These are phyloP conservation scores for Brachionichthys hirsutus DNA, from an alignment of 2,113 vertebrate genomes.

Conservation along the genomic window DNA sequence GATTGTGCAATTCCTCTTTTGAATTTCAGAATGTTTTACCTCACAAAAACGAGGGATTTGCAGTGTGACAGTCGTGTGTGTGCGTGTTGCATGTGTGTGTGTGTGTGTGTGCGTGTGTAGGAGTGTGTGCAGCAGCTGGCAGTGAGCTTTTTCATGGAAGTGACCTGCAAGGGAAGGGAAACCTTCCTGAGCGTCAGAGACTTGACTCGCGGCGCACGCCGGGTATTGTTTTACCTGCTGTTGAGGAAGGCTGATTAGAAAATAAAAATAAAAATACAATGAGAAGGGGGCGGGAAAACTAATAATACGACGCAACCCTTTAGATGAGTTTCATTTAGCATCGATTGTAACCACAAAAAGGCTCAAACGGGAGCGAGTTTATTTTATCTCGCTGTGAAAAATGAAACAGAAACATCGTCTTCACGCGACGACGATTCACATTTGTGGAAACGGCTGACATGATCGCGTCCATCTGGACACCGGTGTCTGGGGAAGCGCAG, in stretches of 20 bases:
- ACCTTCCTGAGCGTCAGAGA: conserved; percentile 75
- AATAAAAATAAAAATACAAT: conserved; percentile 22
- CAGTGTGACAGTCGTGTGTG: conserved; percentile 2
- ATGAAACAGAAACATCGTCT: not conserved
- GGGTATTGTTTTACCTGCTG: conserved; percentile 73
- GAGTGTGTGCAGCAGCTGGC: conserved; percentile 33
- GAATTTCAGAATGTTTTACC: not conserved
- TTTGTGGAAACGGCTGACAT: not conserved
- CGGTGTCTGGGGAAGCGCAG: conserved; percentile 9
- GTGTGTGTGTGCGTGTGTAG: conserved; percentile 5
- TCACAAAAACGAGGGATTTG: conserved; percentile 5
- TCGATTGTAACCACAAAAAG: not conserved
- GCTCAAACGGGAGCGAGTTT: not conserved
- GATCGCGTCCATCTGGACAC: not conserved
- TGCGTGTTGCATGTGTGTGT: conserved; percentile 18
- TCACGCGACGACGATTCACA: too few species aligned
- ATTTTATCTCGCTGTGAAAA: not conserved
- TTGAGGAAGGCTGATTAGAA: conserved; percentile 54
- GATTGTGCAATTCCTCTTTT: conserved; percentile 10
- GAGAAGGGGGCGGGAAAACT: conserved; percentile 13
- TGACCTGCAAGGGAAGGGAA: conserved; percentile 73
- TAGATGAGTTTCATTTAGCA: not conserved
- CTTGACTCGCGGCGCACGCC: conserved; percentile 74
- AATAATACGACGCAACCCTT: not conserved
- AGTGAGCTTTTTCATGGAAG: conserved; percentile 18